These are phyloP conservation scores for Misgurnus anguillicaudatus DNA, from an alignment of 2,113 vertebrate species.

Conservation along the genomic window DNA sequence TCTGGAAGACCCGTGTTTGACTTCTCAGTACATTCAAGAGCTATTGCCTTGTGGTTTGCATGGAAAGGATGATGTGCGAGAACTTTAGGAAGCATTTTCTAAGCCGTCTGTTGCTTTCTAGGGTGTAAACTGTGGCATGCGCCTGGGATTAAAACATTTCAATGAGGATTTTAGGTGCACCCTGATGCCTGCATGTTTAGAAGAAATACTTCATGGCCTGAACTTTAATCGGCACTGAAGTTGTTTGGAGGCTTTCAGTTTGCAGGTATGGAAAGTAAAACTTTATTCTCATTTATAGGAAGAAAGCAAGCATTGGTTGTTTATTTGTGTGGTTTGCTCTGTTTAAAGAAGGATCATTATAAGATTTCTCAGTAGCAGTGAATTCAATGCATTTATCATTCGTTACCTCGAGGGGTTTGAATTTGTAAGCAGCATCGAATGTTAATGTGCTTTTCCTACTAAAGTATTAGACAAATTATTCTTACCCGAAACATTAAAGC, in stretches of 20 bases:
- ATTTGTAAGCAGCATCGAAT: not conserved
- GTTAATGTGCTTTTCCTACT: conserved; percentile 6
- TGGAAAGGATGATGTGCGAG: conserved; percentile 19
- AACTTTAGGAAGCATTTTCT: conserved; percentile 41
- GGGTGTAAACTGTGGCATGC: conserved; percentile 70
- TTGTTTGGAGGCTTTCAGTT: conserved; percentile 56
- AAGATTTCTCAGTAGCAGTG: not conserved
- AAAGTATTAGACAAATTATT: too few relatives aligned
- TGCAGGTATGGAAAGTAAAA: conserved; percentile 61
- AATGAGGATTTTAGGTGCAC: conserved; percentile 70
- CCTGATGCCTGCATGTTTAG: conserved; percentile 56
- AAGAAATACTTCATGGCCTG: conserved; percentile 56
- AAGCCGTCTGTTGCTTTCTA: conserved; percentile 48
- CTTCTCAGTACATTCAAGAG: not conserved
- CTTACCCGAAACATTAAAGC: too few relatives aligned
- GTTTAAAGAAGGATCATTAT: conserved; percentile 20
- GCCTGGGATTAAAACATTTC: conserved; percentile 79
- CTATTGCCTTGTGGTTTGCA: not conserved
- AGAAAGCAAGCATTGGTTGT: not conserved
- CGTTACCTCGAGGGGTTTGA: not conserved
- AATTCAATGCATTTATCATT: conserved; percentile 10
- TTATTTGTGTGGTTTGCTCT: conserved; percentile 15
- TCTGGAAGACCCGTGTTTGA: not conserved
- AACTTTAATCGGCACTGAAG: conserved; percentile 44
- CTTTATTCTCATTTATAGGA: not conserved